These are phyloP conservation scores for Psilopogon haemacephalus DNA, from an alignment of 2,113 vertebrate genomes.

Conservation along the genomic window DNA sequence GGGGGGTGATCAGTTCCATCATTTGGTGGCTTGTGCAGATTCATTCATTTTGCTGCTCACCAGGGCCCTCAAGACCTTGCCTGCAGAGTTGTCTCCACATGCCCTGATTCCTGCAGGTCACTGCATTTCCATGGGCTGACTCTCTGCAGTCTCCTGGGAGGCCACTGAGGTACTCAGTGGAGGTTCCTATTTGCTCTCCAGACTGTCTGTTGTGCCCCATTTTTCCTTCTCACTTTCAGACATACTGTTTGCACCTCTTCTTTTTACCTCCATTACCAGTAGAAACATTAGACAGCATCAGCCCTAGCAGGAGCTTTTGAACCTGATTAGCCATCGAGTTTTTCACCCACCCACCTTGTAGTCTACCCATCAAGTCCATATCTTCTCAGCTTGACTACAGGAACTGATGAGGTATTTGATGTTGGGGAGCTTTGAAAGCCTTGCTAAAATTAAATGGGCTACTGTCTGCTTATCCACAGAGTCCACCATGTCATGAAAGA, in stretches of 20 bases:
- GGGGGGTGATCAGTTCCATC: background rate
- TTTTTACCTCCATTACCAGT: background rate
- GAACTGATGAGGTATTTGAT: background rate
- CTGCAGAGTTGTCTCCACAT: fast-evolving
- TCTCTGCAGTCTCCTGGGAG: background rate
- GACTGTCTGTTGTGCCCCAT: fast-evolving
- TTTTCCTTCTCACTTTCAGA: background rate
- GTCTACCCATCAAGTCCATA: fast-evolving
- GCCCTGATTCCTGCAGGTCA: background rate
- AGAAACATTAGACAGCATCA: background rate
- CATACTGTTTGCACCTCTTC: background rate
- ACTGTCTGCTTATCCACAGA: background rate
- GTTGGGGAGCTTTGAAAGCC: background rate
- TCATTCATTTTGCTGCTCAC: background rate
- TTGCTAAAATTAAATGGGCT: background rate
- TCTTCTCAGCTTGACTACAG: background rate
- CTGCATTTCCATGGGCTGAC: background rate
- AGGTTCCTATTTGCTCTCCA: background rate
- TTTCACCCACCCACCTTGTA: background rate
- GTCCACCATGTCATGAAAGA: background rate
- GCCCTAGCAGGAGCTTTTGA: fast-evolving
- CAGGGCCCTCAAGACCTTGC: background rate
- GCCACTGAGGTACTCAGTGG: fast-evolving
- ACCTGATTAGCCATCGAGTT: background rate
- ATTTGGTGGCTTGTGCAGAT: background rate